Percentiles rank a stretch among this genome's conserved stretches.
These are phyloP conservation scores for Cassiopea andromeda DNA, from an alignment of 30 jellyfish, hydroid and myxozoan genomes.

Conservation along the genomic window DNA sequence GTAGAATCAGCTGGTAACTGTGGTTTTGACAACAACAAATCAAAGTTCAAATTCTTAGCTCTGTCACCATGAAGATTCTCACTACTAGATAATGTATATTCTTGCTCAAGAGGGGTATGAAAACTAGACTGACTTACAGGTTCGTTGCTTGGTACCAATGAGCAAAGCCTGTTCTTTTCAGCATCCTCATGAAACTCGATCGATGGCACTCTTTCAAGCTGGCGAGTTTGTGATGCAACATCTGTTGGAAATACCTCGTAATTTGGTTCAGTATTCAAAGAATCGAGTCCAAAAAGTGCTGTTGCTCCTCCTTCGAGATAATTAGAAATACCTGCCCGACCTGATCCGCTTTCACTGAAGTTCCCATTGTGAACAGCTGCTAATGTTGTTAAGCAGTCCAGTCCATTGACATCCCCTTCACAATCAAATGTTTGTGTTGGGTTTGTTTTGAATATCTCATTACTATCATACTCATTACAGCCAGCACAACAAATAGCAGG, in stretches of 20 bases:
- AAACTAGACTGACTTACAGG: conserved; percentile 28
- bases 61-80: conserved; percentile 3
- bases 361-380: conserved; percentile 64
- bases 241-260: conserved; percentile 15
- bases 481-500: conserved; percentile 33
- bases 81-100: conserved; percentile 35
- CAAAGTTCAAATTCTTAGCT: not conserved
- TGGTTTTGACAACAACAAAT: conserved; percentile 7
- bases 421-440: conserved; percentile 9
- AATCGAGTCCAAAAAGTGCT: not conserved
- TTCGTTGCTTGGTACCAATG: not conserved
- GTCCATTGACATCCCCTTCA: conserved; percentile 1
- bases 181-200: conserved; percentile 3
- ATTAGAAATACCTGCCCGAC: conserved; percentile 41
- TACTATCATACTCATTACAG: conserved; percentile 4
- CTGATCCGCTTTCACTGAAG: conserved; percentile 35
- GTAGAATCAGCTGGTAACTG: not conserved
- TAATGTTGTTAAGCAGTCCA: conserved; percentile 7
- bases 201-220: conserved; percentile 25
- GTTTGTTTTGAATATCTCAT: conserved; percentile 10
- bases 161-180: conserved; percentile 11
- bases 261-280: not conserved
- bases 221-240: not conserved
- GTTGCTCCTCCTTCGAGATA: conserved; percentile 21
- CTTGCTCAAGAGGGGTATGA: conserved; percentile 47